Evolutionary conservation across 2,888 invertebrate genomes (phyloP).

Genomic region (Plagodis dolabraria): DNA sequence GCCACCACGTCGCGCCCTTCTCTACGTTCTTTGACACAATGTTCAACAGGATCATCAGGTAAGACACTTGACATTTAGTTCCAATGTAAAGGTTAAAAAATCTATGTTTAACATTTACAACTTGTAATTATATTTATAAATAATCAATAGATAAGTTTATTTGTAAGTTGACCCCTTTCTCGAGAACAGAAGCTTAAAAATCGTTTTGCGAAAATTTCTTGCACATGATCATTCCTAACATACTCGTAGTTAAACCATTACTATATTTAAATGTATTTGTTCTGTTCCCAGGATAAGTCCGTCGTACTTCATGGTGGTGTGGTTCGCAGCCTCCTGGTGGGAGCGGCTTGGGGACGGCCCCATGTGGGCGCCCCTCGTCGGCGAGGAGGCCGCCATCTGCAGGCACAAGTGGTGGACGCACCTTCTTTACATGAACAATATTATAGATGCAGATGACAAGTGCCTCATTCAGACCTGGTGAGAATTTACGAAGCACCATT

Average conservation of each 20-base stretch:
- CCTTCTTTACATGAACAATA: constrained; percentile 72
- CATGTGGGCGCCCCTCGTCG: constrained; percentile 68
- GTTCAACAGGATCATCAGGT: constrained; percentile 74
- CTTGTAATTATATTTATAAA: no score
- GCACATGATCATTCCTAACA: no score
- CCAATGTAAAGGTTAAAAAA: no score
- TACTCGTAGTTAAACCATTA: no score
- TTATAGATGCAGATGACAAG: constrained; percentile 66
- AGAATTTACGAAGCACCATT: constrained; percentile 23
- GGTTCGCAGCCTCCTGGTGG: constrained; percentile 77
- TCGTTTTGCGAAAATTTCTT: no score
- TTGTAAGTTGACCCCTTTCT: no score
- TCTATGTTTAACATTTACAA: no score
- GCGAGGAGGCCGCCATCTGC: constrained; percentile 65
- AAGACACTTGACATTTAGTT: constrained; percentile 5
- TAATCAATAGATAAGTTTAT: no score
- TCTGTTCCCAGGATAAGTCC: constrained; percentile 62
- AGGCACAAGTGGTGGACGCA: constrained; percentile 76
- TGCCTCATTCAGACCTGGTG: constrained; percentile 79
- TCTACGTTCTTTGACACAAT: constrained; percentile 66
- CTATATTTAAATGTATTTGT: no score
- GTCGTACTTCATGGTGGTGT: constrained; percentile 70
- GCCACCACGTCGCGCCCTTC: constrained; percentile 43
- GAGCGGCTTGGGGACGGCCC: constrained; percentile 65
- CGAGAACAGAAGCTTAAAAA: no score